Conservation (phyloP, 2,797 vertebrate genomes). For the Eidolon dupreanum region DNA sequence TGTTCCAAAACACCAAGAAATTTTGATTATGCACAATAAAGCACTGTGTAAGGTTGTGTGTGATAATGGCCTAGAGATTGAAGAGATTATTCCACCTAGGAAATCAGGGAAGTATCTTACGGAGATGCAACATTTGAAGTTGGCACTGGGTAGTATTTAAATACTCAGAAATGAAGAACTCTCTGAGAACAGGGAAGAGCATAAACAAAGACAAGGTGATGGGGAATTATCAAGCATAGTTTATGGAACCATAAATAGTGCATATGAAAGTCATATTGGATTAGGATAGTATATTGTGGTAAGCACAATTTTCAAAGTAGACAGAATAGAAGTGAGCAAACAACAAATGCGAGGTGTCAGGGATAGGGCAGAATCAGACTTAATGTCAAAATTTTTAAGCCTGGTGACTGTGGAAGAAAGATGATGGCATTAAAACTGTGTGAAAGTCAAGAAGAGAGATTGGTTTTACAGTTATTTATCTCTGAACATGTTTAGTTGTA, state of each 20-base stretch:
- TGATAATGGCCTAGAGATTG: neutral
- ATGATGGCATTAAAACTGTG: neutral
- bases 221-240: neutral
- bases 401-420: neutral
- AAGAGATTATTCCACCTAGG: neutral
- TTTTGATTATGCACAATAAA: neutral
- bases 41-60: neutral
- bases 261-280: neutral
- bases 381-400: neutral
- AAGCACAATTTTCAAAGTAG: neutral
- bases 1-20: neutral
- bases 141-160: neutral
- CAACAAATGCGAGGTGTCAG: neutral
- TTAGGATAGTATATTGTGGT: neutral
- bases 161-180: neutral
- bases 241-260: neutral
- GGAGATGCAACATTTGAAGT: neutral
- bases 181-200: neutral
- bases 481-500: neutral
- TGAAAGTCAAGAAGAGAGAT: neutral
- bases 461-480: neutral
- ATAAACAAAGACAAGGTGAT: neutral
- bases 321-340: neutral
- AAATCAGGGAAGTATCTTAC: neutral
- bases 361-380: neutral